Percentiles rank a stretch among this genome's conserved stretches.
Evolutionary conservation across 1,140 invertebrate genomes (phyloP).

Genomic region (Phenacoccus solenopsis): DNA sequence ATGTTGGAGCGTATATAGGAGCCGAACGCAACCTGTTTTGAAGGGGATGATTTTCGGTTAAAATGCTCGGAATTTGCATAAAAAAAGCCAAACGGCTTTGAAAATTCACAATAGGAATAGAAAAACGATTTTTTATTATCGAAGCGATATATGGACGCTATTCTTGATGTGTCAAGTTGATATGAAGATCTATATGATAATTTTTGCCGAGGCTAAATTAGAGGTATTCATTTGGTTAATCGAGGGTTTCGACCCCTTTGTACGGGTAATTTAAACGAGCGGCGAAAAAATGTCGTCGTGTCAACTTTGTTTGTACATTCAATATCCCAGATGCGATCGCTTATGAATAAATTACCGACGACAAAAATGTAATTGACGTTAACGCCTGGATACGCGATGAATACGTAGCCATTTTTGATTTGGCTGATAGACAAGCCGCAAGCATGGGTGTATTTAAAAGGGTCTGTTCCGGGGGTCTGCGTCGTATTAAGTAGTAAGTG

Average conservation of each 20-base stretch:
- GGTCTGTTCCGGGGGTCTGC: too few species aligned
- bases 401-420: too few species aligned
- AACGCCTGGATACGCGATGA: too few species aligned
- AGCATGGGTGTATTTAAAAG: too few species aligned
- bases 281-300: not conserved
- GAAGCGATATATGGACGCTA: not conserved
- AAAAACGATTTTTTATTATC: not conserved
- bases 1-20: too few species aligned
- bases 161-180: not conserved
- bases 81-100: too few species aligned
- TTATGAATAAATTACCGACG: conserved; percentile 2
- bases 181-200: not conserved
- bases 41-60: not conserved
- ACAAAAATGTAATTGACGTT: not conserved
- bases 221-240: not conserved
- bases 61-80: not conserved
- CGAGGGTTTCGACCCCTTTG: not conserved
- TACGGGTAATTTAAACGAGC: not conserved
- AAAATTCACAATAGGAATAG: too few species aligned
- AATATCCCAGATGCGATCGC: not conserved
- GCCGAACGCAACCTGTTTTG: not conserved
- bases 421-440: too few species aligned
- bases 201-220: not conserved
- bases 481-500: too few species aligned
- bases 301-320: not conserved